These are phyloP conservation scores for Schizothorax lantsangensis DNA, from an alignment of 2,797 vertebrate genomes.

Conservation along the genomic window DNA sequence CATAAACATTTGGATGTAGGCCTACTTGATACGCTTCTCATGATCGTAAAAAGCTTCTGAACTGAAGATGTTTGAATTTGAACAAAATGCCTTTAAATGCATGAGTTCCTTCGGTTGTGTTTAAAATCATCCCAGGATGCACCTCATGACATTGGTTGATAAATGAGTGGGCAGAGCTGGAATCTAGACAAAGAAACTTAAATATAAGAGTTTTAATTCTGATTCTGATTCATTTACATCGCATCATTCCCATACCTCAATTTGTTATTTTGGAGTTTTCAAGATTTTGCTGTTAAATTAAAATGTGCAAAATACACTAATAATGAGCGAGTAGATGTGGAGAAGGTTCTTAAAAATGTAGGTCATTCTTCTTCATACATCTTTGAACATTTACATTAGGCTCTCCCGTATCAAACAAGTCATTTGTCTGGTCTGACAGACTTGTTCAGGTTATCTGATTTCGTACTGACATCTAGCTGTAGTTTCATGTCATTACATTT, in stretches of 20 bases:
- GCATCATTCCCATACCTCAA: neutral
- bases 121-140: neutral
- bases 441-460: neutral
- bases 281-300: neutral
- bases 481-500: neutral
- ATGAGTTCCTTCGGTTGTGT: neutral
- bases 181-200: neutral
- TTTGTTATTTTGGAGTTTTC: neutral
- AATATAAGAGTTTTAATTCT: neutral
- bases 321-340: neutral
- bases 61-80: neutral
- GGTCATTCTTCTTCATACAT: neutral
- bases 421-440: too few species aligned
- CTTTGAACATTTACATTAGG: too few species aligned
- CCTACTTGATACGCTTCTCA: too few species aligned
- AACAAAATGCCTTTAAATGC: neutral
- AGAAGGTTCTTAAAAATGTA: neutral
- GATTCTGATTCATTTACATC: neutral
- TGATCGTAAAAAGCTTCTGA: neutral
- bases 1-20: neutral
- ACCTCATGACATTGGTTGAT: neutral
- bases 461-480: conserved; percentile 13
- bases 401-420: neutral
- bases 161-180: neutral
- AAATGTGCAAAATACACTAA: neutral